Evolutionary conservation across 37 sponge, comb jelly and placozoan genomes (phyloP).

Genomic region (Ephydatia muelleri): DNA sequence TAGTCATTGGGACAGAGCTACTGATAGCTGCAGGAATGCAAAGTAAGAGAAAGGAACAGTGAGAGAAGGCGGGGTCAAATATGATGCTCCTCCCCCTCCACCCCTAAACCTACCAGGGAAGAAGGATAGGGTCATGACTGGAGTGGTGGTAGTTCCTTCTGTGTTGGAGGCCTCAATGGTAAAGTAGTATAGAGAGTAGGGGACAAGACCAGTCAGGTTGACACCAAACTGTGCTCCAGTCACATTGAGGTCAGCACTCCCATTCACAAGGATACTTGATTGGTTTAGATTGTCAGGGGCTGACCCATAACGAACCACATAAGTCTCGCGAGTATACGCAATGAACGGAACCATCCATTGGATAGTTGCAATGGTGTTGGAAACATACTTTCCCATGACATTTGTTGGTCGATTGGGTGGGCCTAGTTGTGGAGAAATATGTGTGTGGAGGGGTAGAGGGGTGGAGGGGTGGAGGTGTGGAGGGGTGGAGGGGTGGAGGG

Average conservation of each 20-base stretch:
- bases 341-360: slow-evolving; percentile 30
- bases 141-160: slow-evolving; percentile 10
- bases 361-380: slow-evolving; percentile 22
- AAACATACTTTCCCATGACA: background rate
- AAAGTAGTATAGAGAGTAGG: slow-evolving; percentile 32
- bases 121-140: background rate
- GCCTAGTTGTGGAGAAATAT: background rate
- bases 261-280: background rate
- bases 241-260: slow-evolving; percentile 4
- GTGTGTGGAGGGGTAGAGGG: background rate
- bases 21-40: background rate
- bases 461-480: background rate
- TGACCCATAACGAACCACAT: slow-evolving; percentile 27
- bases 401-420: slow-evolving; percentile 2
- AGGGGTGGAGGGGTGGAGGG: too few relatives aligned
- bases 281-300: background rate
- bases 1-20: background rate
- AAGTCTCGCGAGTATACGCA: slow-evolving; percentile 58
- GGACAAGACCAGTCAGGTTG: slow-evolving; percentile 26
- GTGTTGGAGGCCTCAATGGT: slow-evolving; percentile 29
- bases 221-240: background rate
- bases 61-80: too few relatives aligned
- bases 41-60: too few relatives aligned
- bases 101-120: background rate
- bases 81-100: background rate